Evolutionary conservation across 2,888 invertebrate genomes (phyloP).

Genomic region (Limnephilus auricula): DNA sequence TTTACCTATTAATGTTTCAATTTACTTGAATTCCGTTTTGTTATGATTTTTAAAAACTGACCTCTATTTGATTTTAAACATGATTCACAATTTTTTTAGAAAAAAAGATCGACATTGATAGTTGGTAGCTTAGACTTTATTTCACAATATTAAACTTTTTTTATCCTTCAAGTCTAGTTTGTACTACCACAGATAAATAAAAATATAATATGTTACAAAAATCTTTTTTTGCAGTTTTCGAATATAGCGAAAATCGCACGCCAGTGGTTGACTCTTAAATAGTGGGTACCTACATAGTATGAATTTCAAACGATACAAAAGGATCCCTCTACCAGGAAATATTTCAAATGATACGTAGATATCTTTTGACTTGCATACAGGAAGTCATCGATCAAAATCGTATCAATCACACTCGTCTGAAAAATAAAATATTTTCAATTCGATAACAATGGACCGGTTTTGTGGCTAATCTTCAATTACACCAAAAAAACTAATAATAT

Average conservation of each 20-base stretch:
- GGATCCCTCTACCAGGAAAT: neutral
- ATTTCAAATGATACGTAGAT: neutral
- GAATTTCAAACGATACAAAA: neutral
- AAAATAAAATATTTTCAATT: constrained; percentile 18
- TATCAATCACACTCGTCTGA: constrained; percentile 1
- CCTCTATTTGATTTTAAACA: no score
- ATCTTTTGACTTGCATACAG: constrained; percentile 6
- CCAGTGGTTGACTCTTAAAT: neutral
- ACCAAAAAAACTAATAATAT: neutral
- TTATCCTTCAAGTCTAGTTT: no score
- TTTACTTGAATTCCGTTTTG: no score
- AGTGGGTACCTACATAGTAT: neutral
- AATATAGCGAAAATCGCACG: neutral
- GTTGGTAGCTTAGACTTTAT: no score
- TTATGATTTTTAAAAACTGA: no score
- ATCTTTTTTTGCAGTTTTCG: neutral
- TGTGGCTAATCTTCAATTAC: constrained; percentile 2
- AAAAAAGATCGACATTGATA: no score
- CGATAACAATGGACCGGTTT: neutral
- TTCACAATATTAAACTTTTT: no score
- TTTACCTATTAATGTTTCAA: no score
- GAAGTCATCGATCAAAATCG: constrained; percentile 14
- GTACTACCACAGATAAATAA: no score
- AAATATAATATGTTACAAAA: neutral
- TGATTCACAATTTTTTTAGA: no score